Conservation (phyloP, 2,797 vertebrate species). For the Eidolon dupreanum region DNA sequence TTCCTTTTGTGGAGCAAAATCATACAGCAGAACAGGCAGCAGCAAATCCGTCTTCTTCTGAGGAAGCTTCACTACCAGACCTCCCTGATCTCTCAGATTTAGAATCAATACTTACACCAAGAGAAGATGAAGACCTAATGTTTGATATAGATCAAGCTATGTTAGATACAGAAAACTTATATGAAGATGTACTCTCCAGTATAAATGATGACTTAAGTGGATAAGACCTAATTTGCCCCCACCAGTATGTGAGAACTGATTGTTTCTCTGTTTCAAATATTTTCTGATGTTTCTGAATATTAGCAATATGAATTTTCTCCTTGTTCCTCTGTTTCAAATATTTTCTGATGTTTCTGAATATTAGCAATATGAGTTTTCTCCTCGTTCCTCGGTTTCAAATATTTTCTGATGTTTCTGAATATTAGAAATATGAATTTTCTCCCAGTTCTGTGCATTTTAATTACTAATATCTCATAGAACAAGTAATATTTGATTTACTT, state of each 20-base stretch:
- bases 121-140: constrained; percentile 42
- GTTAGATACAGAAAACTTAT: not conserved
- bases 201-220: not conserved
- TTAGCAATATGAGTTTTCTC: constrained; percentile 31
- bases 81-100: constrained; percentile 52
- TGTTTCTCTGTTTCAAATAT: constrained; percentile 32
- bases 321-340: constrained; percentile 34
- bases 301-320: constrained; percentile 28
- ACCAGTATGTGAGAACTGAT: not conserved
- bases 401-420: not conserved
- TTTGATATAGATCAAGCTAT: constrained; percentile 51
- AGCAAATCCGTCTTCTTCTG: not conserved
- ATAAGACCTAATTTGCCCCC: not conserved
- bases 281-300: not conserved
- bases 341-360: not conserved
- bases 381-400: constrained; percentile 26
- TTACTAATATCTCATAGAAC: constrained; percentile 2
- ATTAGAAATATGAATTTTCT: constrained; percentile 28
- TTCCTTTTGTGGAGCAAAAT: not conserved
- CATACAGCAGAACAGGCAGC: not conserved
- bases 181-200: not conserved
- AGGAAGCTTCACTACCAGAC: constrained; percentile 54
- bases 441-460: not conserved
- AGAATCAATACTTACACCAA: constrained; percentile 48
- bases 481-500: constrained; percentile 49